These are phyloP conservation scores for Brachirus orientalis DNA, from an alignment of 2,113 vertebrate species.

Conservation along the genomic window DNA sequence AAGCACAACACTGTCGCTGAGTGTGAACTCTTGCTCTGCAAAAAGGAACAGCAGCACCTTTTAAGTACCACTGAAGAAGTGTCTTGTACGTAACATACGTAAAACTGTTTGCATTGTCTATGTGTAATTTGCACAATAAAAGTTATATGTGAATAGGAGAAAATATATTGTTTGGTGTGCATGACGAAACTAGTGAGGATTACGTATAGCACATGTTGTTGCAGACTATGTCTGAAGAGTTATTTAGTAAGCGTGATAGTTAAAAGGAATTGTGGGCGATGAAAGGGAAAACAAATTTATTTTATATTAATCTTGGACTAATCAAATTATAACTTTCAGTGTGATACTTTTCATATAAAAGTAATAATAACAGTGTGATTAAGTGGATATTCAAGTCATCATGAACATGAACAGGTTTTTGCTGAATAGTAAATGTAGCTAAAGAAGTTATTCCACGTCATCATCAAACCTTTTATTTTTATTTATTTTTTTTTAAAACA, in stretches of 20 bases:
- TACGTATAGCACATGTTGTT: neutral
- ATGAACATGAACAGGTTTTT: neutral
- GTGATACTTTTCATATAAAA: neutral
- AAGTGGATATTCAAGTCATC: neutral
- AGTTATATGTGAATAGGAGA: neutral
- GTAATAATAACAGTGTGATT: neutral
- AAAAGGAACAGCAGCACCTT: slow-evolving; percentile 26
- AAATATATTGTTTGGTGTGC: neutral
- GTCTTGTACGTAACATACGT: too few species aligned
- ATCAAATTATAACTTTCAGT: neutral
- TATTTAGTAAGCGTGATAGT: neutral
- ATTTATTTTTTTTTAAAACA: too few species aligned
- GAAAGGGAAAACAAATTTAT: neutral
- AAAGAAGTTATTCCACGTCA: neutral
- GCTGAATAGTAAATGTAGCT: neutral
- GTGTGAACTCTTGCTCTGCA: slow-evolving; percentile 11
- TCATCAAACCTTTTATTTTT: too few species aligned
- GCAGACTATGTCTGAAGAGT: neutral
- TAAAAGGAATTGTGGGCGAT: neutral
- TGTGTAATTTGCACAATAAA: neutral
- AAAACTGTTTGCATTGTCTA: too few species aligned
- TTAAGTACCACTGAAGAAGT: too few species aligned
- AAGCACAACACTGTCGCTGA: slow-evolving; percentile 38
- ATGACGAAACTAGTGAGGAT: neutral
- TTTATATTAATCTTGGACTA: too few species aligned